These are phyloP conservation scores for Channa striata DNA, from an alignment of 2,797 vertebrate species.

Conservation along the genomic window DNA sequence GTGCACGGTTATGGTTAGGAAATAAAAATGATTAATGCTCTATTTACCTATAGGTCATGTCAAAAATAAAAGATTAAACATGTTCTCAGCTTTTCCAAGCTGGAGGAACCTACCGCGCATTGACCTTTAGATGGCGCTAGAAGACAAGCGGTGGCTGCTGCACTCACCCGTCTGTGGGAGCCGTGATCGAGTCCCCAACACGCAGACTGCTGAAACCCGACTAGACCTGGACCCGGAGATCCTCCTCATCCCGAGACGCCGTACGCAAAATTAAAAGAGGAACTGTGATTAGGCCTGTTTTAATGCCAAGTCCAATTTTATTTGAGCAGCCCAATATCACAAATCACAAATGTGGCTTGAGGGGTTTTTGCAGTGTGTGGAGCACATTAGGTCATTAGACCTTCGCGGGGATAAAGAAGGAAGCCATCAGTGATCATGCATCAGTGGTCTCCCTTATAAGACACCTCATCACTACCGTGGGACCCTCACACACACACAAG, in stretches of 20 bases:
- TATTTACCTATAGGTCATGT: neutral
- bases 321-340: neutral
- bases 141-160: constrained; percentile 41
- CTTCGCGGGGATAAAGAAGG: too few relatives aligned
- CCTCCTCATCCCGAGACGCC: constrained; percentile 14
- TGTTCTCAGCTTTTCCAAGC: neutral
- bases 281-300: constrained; percentile 18
- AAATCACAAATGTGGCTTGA: neutral
- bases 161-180: neutral
- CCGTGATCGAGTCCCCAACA: neutral
- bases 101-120: neutral
- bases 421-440: neutral
- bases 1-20: neutral
- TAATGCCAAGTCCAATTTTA: neutral
- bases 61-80: neutral
- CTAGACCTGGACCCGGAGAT: neutral
- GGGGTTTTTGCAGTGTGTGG: neutral
- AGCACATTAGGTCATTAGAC: neutral
- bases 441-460: constrained; percentile 11
- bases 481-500: neutral
- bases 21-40: neutral
- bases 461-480: neutral
- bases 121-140: constrained; percentile 70
- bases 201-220: neutral
- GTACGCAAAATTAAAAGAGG: constrained; percentile 25